phyloP scores from a whole-genome alignment of 2,113 vertebrate species.

The Suricata suricatta region DNA sequence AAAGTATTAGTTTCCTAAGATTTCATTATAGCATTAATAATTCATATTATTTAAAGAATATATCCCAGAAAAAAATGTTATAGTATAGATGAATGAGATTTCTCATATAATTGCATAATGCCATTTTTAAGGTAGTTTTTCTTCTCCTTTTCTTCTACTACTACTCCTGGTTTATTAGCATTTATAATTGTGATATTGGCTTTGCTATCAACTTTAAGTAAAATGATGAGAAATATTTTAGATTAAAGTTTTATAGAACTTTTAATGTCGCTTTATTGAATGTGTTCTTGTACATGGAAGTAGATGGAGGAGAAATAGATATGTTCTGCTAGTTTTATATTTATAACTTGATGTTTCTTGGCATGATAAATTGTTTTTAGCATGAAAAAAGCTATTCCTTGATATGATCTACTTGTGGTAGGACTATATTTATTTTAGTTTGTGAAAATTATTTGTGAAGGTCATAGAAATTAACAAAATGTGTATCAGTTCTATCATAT shows the following conservation, averaged over 20 bases:
- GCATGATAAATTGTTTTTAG: neutral
- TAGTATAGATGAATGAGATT: neutral
- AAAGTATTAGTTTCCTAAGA: neutral
- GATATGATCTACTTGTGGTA: neutral
- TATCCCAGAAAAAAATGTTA: neutral
- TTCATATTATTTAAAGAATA: conserved; percentile 38
- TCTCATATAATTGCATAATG: neutral
- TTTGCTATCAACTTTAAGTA: neutral
- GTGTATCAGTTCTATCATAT: neutral
- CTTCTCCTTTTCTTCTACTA: neutral
- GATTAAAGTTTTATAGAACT: neutral
- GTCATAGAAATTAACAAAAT: neutral
- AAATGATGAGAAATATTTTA: neutral
- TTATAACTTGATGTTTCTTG: neutral
- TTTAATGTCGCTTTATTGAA: neutral
- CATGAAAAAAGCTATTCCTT: neutral
- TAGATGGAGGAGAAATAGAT: neutral
- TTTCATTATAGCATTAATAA: conserved; percentile 14
- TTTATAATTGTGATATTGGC: neutral
- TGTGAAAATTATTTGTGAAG: neutral
- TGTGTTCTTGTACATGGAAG: neutral
- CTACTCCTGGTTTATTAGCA: neutral
- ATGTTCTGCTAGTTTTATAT: neutral
- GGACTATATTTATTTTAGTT: neutral
- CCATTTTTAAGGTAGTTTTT: neutral